Conservation (phyloP, 2,113 vertebrate genomes). For the Sinosuthora webbiana region DNA sequence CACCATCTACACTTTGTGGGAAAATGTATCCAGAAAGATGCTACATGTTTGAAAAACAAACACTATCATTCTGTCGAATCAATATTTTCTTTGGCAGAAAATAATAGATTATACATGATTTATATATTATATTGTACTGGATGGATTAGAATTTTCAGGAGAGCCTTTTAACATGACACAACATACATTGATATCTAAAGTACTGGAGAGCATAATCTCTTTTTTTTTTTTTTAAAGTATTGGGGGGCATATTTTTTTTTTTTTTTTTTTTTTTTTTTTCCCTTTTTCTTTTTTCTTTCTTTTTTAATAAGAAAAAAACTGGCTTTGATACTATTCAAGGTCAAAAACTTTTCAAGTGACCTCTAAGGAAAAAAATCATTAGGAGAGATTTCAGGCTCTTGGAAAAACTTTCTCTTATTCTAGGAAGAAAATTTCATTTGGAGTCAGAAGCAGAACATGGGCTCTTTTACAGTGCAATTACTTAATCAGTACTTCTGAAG, state of each 20-base stretch:
- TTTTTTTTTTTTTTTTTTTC: not conserved
- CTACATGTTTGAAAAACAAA: conserved; percentile 3
- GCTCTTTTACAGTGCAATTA: conserved; percentile 40
- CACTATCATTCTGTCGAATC: not conserved
- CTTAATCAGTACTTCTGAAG: conserved; percentile 45
- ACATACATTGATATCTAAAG: not conserved
- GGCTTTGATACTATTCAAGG: conserved; percentile 48
- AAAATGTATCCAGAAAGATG: conserved; percentile 20
- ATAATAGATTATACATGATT: not conserved
- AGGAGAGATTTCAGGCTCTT: not conserved
- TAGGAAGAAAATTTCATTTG: conserved; percentile 29
- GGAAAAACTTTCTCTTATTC: not conserved
- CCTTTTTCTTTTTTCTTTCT: not conserved
- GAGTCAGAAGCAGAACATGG: conserved; percentile 14
- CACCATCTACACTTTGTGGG: not conserved
- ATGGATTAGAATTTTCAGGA: conserved; percentile 31
- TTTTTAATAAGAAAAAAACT: conserved; percentile 29
- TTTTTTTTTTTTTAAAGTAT: not conserved
- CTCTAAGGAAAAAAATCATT: conserved; percentile 9
- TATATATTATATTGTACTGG: not conserved
- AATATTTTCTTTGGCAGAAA: conserved; percentile 39
- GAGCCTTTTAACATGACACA: not conserved
- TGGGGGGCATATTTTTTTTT: too few species aligned
- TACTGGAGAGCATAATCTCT: not conserved
- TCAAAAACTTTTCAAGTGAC: conserved; percentile 56